phyloP scores from a whole-genome alignment of 2,888 invertebrate species.

The Keiferia lycopersicella region DNA sequence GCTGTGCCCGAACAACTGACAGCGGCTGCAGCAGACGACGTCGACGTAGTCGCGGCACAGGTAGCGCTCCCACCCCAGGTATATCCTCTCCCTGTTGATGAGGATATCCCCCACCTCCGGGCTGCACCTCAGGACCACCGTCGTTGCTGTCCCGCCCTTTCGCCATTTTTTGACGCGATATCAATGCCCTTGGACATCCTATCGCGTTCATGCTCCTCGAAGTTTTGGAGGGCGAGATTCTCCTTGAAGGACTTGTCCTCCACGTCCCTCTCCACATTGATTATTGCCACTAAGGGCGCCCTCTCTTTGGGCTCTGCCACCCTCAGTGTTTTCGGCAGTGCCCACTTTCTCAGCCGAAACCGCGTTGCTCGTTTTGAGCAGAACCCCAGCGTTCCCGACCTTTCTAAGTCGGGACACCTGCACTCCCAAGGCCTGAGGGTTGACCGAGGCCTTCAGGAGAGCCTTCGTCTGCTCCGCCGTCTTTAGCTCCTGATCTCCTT shows the following conservation, averaged over 20 bases:
- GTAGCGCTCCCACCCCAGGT: slow-evolving; percentile 27
- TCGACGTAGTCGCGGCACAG: slow-evolving; percentile 30
- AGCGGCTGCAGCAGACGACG: slow-evolving; percentile 37
- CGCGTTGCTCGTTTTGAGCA: neutral
- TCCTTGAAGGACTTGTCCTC: neutral
- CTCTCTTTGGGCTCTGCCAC: neutral
- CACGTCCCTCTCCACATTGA: neutral
- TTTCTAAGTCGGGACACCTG: neutral
- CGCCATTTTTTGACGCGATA: slow-evolving; percentile 4
- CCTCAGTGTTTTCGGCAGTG: neutral
- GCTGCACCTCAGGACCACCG: slow-evolving; percentile 7
- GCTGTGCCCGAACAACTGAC: slow-evolving; percentile 46
- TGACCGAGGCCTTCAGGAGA: neutral
- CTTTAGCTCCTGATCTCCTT: neutral
- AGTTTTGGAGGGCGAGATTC: slow-evolving; percentile 21
- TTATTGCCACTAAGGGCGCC: neutral
- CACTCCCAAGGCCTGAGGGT: neutral
- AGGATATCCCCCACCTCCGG: slow-evolving; percentile 23
- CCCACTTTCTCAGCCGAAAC: neutral
- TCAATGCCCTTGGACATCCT: neutral
- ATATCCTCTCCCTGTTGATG: neutral
- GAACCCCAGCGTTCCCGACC: slow-evolving; percentile 5
- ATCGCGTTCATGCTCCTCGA: neutral
- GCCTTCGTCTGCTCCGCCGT: slow-evolving; percentile 6
- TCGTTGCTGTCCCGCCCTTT: neutral